Conservation (phyloP, 2,797 vertebrate genomes). For the Poecilia velifera region DNA sequence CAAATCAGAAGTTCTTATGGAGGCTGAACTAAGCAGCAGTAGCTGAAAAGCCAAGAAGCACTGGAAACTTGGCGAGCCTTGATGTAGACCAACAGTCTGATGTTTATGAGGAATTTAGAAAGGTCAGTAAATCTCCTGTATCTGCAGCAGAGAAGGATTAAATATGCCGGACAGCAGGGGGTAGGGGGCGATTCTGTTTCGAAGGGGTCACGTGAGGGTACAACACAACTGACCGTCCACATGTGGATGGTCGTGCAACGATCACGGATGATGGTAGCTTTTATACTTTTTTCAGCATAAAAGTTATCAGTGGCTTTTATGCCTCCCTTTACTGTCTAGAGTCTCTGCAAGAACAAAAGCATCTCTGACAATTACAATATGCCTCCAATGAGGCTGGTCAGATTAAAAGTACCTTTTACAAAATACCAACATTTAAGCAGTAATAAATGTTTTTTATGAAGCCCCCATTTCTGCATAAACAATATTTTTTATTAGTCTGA, state of each 20-base stretch:
- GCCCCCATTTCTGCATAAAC: not conserved
- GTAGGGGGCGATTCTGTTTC: too few relatives aligned
- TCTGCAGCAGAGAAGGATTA: not conserved
- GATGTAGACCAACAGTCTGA: not conserved
- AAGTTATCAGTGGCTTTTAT: not conserved
- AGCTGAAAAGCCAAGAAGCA: not conserved
- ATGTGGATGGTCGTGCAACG: too few relatives aligned
- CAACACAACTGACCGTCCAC: too few relatives aligned
- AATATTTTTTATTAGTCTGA: not conserved
- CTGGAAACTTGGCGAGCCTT: not conserved
- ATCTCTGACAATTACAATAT: not conserved
- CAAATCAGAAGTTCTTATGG: not conserved
- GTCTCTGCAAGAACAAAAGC: not conserved
- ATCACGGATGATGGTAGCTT: too few relatives aligned
- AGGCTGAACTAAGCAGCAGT: not conserved
- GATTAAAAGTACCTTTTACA: too few relatives aligned
- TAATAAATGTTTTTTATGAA: not conserved
- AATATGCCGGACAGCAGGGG: not conserved
- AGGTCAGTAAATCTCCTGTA: not conserved
- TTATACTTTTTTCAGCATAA: too few relatives aligned
- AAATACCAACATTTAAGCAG: not conserved
- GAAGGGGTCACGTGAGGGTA: too few relatives aligned
- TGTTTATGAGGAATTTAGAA: not conserved
- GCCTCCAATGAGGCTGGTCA: not conserved
- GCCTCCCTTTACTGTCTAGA: not conserved